Conservation (phyloP, 2,888 invertebrate species). For the Thera britannica region DNA sequence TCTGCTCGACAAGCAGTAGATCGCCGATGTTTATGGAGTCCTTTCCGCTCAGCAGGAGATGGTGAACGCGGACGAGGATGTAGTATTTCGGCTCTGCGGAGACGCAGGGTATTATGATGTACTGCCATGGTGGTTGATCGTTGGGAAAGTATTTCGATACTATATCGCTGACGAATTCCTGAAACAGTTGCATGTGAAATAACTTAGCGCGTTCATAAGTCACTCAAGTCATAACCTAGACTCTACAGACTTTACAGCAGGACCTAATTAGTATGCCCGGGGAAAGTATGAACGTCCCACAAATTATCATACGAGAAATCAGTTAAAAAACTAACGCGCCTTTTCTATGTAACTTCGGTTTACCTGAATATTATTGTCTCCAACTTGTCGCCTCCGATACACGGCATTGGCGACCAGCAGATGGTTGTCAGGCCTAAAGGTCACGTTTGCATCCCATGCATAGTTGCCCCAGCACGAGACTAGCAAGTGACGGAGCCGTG, state of each 20-base stretch:
- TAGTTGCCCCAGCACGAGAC: slow-evolving; percentile 91
- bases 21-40: slow-evolving; percentile 89
- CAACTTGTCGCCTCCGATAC: slow-evolving; percentile 88
- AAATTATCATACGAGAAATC: too few relatives aligned
- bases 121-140: slow-evolving; percentile 92
- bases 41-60: slow-evolving; percentile 89
- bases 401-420: slow-evolving; percentile 86
- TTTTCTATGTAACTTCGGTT: not conserved
- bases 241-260: too few relatives aligned
- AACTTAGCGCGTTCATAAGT: too few relatives aligned
- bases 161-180: slow-evolving; percentile 92
- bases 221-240: too few relatives aligned
- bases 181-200: slow-evolving; percentile 45
- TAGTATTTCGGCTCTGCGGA: slow-evolving; percentile 86
- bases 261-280: too few relatives aligned
- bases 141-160: slow-evolving; percentile 90
- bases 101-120: slow-evolving; percentile 87
- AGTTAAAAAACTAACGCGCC: too few relatives aligned
- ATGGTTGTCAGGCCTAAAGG: slow-evolving; percentile 89
- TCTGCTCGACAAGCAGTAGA: slow-evolving; percentile 86
- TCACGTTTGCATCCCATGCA: slow-evolving; percentile 87
- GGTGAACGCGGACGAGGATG: slow-evolving; percentile 90
- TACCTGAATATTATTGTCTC: slow-evolving; percentile 90
- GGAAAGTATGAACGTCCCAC: too few relatives aligned
- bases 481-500: slow-evolving; percentile 87